Conservation (phyloP, 2,888 invertebrate genomes). For the Ormyrus labotus region DNA sequence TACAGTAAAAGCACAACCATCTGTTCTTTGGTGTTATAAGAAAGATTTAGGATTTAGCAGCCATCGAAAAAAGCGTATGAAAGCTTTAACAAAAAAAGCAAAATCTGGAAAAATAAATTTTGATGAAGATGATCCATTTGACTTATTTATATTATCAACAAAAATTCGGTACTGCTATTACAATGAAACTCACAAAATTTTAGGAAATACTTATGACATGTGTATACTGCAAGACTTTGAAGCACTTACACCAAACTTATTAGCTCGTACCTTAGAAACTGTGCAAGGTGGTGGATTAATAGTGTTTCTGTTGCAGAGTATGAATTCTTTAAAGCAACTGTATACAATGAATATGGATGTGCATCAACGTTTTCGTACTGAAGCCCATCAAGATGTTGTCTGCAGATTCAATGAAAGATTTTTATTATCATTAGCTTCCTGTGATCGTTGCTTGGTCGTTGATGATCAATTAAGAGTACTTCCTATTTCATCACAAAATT, state of each 20-base stretch:
- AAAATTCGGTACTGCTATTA: slow-evolving; percentile 98
- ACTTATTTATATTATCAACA: slow-evolving; percentile 95
- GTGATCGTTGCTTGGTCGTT: slow-evolving; percentile 92
- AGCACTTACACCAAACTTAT: slow-evolving; percentile 96
- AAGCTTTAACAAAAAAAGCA: slow-evolving; percentile 87
- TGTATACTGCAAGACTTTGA: slow-evolving; percentile 98
- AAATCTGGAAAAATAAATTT: slow-evolving; percentile 91
- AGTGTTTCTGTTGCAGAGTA: slow-evolving; percentile 89
- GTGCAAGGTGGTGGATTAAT: slow-evolving; percentile 98
- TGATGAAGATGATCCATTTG: slow-evolving; percentile 97
- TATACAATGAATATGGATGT: slow-evolving; percentile 99
- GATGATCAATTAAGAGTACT: slow-evolving; percentile 95
- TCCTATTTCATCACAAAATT: slow-evolving; percentile 92
- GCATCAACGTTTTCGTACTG: slow-evolving; percentile 95
- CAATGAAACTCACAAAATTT: slow-evolving; percentile 96
- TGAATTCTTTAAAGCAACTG: slow-evolving; percentile 93
- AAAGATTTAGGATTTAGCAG: slow-evolving; percentile 82
- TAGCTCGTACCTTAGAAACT: slow-evolving; percentile 98
- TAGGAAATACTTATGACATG: slow-evolving; percentile 97
- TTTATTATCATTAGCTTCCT: slow-evolving; percentile 91
- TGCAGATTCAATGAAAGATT: slow-evolving; percentile 98
- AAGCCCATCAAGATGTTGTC: slow-evolving; percentile 93
- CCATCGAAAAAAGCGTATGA: slow-evolving; percentile 95
- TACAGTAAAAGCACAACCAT: slow-evolving; percentile 92
- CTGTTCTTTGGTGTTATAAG: slow-evolving; percentile 99